A percentile compares a stretch with the other conserved stretches of the same genome.
These are phyloP conservation scores for Drosophila infuscata DNA, from an alignment of 2,888 invertebrate species.

Conservation along the genomic window DNA sequence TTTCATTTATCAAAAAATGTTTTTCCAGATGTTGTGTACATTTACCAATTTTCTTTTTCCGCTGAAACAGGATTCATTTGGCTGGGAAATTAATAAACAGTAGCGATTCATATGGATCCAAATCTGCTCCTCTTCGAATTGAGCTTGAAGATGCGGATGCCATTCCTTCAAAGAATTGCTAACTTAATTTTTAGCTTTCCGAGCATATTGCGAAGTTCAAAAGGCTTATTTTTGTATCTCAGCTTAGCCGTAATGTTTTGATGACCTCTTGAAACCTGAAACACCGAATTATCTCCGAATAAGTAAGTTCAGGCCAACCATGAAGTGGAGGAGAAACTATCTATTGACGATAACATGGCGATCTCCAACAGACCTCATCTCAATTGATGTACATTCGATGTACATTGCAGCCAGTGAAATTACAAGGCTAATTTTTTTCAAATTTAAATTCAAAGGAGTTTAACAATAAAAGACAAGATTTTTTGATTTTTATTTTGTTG, in stretches of 20 bases:
- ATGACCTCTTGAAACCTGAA: background rate
- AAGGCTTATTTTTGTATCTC: background rate
- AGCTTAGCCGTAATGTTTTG: background rate
- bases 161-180: background rate
- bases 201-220: background rate
- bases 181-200: background rate
- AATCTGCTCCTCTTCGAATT: too few species aligned
- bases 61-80: background rate
- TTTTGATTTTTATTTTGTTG: slow-evolving; percentile 20
- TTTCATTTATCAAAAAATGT: background rate
- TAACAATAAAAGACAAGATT: background rate
- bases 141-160: background rate
- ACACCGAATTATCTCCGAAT: background rate
- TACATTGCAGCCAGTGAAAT: background rate
- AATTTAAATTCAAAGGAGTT: background rate
- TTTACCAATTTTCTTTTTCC: background rate
- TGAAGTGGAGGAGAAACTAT: background rate
- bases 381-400: background rate
- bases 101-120: background rate
- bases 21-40: background rate
- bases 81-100: background rate
- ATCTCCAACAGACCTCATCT: background rate
- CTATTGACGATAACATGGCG: background rate
- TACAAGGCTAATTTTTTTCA: too few species aligned
- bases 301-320: background rate